Percentiles rank a stretch among this genome's conserved stretches.
Evolutionary conservation across 1,140 invertebrate species (phyloP).

Genomic region (Drosophila ambigua): DNA sequence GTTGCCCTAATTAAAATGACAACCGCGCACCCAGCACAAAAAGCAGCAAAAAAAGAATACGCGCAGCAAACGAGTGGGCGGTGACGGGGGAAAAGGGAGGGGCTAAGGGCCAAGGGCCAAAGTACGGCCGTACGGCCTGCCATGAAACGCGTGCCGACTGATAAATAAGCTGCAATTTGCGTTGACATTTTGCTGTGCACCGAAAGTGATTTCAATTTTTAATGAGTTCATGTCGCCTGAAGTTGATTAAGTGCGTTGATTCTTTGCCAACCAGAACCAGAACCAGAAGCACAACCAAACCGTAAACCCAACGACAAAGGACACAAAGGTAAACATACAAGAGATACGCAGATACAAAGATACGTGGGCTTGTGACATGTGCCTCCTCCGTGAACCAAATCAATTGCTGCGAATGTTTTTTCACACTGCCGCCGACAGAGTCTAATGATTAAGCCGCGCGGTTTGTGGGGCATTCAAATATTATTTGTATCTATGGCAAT

Average conservation of each 20-base stretch:
- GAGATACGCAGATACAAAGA: constrained; percentile 4
- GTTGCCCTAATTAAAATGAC: constrained; percentile 68
- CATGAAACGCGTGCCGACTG: constrained; percentile 54
- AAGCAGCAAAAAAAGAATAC: constrained; percentile 1
- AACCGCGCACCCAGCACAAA: constrained; percentile 39
- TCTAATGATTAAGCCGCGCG: too few relatives aligned
- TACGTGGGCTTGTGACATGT: background rate
- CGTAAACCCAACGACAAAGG: constrained; percentile 35
- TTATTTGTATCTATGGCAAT: too few relatives aligned
- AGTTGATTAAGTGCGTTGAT: constrained; percentile 73
- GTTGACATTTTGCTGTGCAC: constrained; percentile 74
- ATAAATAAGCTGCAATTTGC: constrained; percentile 82
- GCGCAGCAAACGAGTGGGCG: background rate
- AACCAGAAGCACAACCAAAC: constrained; percentile 28
- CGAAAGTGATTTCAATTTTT: constrained; percentile 77
- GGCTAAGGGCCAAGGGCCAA: background rate
- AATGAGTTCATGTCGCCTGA: constrained; percentile 64
- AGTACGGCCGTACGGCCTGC: background rate
- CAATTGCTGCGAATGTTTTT: constrained; percentile 54
- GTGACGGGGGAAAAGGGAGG: too few relatives aligned
- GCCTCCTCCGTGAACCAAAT: constrained; percentile 39
- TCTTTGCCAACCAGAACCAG: constrained; percentile 29
- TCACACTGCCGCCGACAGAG: too few relatives aligned
- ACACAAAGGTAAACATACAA: constrained; percentile 21
- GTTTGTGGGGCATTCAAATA: too few relatives aligned